These are phyloP conservation scores for Pterobdella sp. DNA, from an alignment of 2,888 invertebrate genomes.

Conservation along the genomic window DNA sequence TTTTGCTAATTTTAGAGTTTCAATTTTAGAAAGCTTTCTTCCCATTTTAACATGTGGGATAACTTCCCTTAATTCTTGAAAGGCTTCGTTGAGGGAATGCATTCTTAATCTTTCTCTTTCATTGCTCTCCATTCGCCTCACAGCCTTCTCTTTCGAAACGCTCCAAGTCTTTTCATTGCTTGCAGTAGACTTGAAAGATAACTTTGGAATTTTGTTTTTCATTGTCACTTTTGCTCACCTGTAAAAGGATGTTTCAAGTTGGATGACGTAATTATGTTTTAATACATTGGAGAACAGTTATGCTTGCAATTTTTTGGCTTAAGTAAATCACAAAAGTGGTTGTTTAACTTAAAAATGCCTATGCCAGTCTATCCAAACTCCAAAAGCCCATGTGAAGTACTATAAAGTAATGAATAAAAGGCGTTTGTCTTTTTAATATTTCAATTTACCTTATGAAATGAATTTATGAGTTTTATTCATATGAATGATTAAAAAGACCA, in stretches of 20 bases:
- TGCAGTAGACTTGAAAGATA: background rate
- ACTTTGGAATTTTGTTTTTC: constrained; percentile 4
- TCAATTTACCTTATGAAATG: too few relatives aligned
- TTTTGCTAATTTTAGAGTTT: constrained; percentile 76
- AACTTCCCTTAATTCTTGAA: constrained; percentile 75
- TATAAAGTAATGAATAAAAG: too few relatives aligned
- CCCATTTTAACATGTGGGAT: constrained; percentile 79
- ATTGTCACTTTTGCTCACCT: background rate
- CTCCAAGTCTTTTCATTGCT: constrained; percentile 1
- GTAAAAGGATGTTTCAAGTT: background rate
- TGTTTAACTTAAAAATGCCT: too few relatives aligned
- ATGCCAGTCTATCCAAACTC: too few relatives aligned
- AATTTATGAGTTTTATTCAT: too few relatives aligned
- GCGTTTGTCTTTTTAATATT: too few relatives aligned
- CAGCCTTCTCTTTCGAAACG: constrained; percentile 67
- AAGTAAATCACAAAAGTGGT: too few relatives aligned
- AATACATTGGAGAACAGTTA: too few relatives aligned
- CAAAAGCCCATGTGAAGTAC: too few relatives aligned
- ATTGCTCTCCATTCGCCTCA: constrained; percentile 78
- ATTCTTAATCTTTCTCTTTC: constrained; percentile 83
- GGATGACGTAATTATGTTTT: too few relatives aligned
- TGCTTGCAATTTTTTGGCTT: too few relatives aligned
- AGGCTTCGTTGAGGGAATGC: constrained; percentile 84
- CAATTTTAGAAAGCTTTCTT: constrained; percentile 75
- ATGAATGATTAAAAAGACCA: too few relatives aligned